Conservation (phyloP, 2,888 invertebrate genomes). For the Cephus runcator region DNA sequence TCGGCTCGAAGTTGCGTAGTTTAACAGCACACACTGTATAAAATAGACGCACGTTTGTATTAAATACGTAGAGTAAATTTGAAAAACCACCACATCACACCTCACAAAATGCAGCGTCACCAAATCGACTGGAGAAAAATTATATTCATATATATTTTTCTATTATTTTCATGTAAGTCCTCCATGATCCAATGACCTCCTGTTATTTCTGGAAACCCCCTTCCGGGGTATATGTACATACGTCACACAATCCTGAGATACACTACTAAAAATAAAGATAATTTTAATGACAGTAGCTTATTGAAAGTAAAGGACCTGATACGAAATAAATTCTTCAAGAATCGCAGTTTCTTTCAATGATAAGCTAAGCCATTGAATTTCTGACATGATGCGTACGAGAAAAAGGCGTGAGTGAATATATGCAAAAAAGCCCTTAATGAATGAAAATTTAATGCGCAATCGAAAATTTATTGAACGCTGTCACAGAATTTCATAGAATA, state of each 20-base stretch:
- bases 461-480: neutral
- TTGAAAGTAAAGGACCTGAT: neutral
- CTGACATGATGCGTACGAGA: neutral
- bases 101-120: constrained; percentile 47
- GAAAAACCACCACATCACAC: neutral
- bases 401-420: neutral
- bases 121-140: constrained; percentile 56
- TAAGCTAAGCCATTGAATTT: neutral
- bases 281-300: neutral
- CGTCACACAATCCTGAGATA: neutral
- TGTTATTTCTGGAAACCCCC: neutral
- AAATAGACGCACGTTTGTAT: constrained; percentile 59
- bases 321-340: neutral
- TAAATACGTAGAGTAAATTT: constrained; percentile 31
- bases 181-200: constrained; percentile 6
- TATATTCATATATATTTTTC: constrained; percentile 59
- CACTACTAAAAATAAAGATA: neutral
- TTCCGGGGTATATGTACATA: neutral
- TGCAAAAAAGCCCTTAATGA: neutral
- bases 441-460: neutral
- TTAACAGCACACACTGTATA: constrained; percentile 62
- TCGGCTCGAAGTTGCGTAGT: constrained; percentile 62
- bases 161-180: constrained; percentile 62
- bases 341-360: neutral
- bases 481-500: neutral